phyloP scores from a whole-genome alignment of 2,113 vertebrate genomes.

The Cyanoramphus novaezelandiae region DNA sequence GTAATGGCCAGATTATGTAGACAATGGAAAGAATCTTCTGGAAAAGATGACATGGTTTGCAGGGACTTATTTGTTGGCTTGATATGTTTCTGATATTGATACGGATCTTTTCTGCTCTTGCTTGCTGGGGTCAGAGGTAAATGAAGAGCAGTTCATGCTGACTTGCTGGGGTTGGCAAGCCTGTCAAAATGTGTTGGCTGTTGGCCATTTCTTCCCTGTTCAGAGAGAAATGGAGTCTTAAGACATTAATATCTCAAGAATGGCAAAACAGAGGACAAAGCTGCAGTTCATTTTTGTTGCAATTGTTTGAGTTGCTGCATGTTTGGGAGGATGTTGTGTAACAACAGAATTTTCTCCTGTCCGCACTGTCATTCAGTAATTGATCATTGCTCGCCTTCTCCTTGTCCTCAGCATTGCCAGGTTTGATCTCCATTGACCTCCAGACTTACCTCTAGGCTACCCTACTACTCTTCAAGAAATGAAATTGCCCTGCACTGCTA shows the following conservation, averaged over 20 bases:
- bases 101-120: not conserved
- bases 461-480: not conserved
- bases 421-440: not conserved
- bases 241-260: not conserved
- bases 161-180: not conserved
- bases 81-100: not conserved
- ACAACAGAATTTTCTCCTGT: not conserved
- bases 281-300: not conserved
- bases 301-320: not conserved
- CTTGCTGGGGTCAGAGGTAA: not conserved
- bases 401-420: not conserved
- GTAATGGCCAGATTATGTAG: not conserved
- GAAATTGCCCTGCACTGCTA: not conserved
- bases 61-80: not conserved
- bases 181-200: not conserved
- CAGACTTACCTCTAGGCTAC: not conserved
- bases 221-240: not conserved
- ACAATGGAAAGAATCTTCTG: not conserved
- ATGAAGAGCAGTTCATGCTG: not conserved
- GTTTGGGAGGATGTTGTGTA: not conserved
- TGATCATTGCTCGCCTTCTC: not conserved
- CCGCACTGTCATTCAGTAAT: not conserved
- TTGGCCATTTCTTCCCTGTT: not conserved
- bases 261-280: not conserved
- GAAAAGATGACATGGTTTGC: not conserved